Conservation (phyloP, 2,797 vertebrate genomes). For the Carduelis carduelis region DNA sequence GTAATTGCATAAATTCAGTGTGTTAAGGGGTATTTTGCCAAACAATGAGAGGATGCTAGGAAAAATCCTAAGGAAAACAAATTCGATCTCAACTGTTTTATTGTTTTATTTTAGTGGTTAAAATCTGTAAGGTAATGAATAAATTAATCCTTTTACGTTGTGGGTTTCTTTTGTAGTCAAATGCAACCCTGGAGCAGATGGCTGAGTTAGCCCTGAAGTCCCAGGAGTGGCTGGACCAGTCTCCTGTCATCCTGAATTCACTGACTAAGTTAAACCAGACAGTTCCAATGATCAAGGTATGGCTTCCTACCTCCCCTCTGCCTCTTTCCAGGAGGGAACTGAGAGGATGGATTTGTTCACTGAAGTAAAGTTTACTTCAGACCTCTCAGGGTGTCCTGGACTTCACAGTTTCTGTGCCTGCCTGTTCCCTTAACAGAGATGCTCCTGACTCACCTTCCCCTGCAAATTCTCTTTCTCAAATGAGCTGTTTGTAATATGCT, state of each 20-base stretch:
- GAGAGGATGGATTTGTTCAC: neutral
- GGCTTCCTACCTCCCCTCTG: neutral
- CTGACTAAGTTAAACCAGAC: conserved; percentile 80
- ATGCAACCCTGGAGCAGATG: conserved; percentile 86
- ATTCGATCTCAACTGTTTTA: neutral
- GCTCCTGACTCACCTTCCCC: neutral
- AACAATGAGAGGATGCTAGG: neutral
- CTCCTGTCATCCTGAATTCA: conserved; percentile 80
- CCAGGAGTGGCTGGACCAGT: conserved; percentile 86
- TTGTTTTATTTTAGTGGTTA: neutral
- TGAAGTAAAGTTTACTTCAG: neutral
- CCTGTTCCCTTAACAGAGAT: neutral
- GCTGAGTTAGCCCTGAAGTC: conserved; percentile 84
- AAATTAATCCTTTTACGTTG: neutral
- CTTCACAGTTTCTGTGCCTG: neutral
- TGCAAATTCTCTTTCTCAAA: neutral
- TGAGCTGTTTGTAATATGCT: neutral
- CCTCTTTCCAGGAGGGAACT: neutral
- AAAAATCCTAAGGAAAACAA: neutral
- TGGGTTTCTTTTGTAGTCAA: conserved; percentile 80
- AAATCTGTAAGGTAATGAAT: neutral
- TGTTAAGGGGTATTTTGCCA: neutral
- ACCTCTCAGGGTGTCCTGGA: neutral
- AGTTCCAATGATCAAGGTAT: conserved; percentile 88
- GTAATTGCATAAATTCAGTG: neutral